These are phyloP conservation scores for Dromiciops gliroides DNA, from an alignment of 2,113 vertebrate genomes.

Conservation along the genomic window DNA sequence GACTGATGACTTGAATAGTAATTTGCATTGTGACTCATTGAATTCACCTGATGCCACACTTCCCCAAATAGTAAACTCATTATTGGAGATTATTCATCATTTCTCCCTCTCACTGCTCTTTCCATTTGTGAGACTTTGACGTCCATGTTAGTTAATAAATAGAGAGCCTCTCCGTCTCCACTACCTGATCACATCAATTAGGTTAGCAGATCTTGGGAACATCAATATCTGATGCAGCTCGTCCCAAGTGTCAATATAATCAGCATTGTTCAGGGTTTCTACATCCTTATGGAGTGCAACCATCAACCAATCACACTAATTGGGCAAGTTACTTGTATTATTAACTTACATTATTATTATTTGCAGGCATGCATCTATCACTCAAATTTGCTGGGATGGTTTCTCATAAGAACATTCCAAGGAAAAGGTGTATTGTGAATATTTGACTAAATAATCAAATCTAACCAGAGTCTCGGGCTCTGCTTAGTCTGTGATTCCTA, in stretches of 20 bases:
- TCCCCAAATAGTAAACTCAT: not conserved
- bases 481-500: not conserved
- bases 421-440: not conserved
- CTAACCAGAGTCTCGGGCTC: not conserved
- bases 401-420: not conserved
- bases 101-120: not conserved
- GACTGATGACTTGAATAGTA: not conserved
- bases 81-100: not conserved
- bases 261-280: not conserved
- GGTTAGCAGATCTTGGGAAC: not conserved
- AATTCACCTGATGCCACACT: not conserved
- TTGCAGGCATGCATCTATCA: not conserved
- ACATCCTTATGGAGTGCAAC: not conserved
- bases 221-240: not conserved
- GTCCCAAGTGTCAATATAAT: not conserved
- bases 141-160: not conserved
- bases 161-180: not conserved
- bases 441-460: not conserved
- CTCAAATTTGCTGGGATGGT: not conserved
- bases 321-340: not conserved
- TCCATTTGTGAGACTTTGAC: not conserved
- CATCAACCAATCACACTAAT: not conserved
- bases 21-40: not conserved
- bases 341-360: not conserved
- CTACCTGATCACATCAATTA: not conserved